phyloP scores from a whole-genome alignment of 2,888 invertebrate species.

The Pammene fasciana region DNA sequence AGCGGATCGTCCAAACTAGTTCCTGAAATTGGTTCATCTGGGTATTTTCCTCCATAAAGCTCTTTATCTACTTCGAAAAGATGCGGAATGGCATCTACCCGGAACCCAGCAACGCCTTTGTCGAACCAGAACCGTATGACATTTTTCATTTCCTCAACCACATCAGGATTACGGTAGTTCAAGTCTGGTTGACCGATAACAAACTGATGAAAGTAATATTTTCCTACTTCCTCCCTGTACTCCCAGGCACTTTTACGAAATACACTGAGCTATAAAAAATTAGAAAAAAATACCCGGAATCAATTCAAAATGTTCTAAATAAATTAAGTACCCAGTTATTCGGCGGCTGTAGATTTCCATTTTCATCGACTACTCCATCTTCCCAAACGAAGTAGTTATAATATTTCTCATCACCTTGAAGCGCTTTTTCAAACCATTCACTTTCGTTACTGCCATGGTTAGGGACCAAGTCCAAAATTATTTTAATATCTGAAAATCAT shows the following conservation, averaged over 20 bases:
- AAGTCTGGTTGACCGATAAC: conserved; percentile 88
- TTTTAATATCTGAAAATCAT: conserved; percentile 76
- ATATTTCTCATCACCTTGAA: conserved; percentile 84
- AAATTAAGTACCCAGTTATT: conserved; percentile 87
- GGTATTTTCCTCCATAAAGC: conserved; percentile 68
- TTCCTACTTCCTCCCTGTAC: conserved; percentile 85
- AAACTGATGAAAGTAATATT: conserved; percentile 90
- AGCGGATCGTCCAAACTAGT: conserved; percentile 67
- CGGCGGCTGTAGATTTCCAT: conserved; percentile 83
- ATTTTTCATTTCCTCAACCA: conserved; percentile 86
- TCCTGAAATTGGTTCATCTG: conserved; percentile 83
- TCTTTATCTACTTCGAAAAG: conserved; percentile 84
- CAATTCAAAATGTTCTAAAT: background rate
- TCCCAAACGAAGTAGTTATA: conserved; percentile 91
- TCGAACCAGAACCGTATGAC: conserved; percentile 91
- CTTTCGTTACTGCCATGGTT: conserved; percentile 92
- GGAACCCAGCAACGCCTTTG: conserved; percentile 93
- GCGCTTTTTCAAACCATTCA: conserved; percentile 92
- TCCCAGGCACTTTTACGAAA: conserved; percentile 90
- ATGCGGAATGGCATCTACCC: conserved; percentile 89
- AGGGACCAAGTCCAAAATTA: conserved; percentile 87
- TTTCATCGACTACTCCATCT: conserved; percentile 79
- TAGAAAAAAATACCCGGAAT: too few relatives aligned
- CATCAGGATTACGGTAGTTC: conserved; percentile 86
- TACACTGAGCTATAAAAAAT: conserved; percentile 68